phyloP scores from a whole-genome alignment of 2,797 vertebrate species.

The Pteronotus mesoamericanus region DNA sequence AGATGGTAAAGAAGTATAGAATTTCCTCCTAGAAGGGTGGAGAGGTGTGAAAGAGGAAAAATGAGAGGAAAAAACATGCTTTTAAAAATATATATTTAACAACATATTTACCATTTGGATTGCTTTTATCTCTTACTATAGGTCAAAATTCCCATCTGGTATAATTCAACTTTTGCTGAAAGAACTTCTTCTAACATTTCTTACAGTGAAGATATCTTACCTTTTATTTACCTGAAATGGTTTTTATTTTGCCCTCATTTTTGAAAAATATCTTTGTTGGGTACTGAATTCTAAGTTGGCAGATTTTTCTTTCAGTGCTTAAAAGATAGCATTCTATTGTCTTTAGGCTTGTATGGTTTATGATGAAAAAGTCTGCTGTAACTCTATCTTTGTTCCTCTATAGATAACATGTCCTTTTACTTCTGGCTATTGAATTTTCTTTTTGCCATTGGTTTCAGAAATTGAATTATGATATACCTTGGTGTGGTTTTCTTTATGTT shows the following conservation, averaged over 20 bases:
- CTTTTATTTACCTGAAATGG: background rate
- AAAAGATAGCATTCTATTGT: background rate
- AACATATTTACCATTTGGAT: background rate
- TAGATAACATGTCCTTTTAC: background rate
- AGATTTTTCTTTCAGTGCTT: background rate
- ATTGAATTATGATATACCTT: background rate
- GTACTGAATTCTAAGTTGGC: background rate
- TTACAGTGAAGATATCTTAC: background rate
- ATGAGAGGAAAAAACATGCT: background rate
- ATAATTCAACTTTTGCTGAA: conserved; percentile 1
- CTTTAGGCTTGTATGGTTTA: background rate
- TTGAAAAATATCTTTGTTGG: background rate
- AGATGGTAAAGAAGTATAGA: background rate
- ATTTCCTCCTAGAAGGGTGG: background rate
- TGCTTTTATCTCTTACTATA: background rate
- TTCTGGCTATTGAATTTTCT: background rate
- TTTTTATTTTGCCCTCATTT: background rate
- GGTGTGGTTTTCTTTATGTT: conserved; percentile 3
- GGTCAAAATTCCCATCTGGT: background rate
- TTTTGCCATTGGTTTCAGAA: background rate
- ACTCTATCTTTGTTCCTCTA: background rate
- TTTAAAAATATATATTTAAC: background rate
- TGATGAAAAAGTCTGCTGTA: background rate
- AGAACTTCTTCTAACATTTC: background rate
- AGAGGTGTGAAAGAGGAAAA: background rate